These are phyloP conservation scores for Ailuropoda melanoleuca DNA, from an alignment of 2,113 vertebrate genomes.

Conservation along the genomic window DNA sequence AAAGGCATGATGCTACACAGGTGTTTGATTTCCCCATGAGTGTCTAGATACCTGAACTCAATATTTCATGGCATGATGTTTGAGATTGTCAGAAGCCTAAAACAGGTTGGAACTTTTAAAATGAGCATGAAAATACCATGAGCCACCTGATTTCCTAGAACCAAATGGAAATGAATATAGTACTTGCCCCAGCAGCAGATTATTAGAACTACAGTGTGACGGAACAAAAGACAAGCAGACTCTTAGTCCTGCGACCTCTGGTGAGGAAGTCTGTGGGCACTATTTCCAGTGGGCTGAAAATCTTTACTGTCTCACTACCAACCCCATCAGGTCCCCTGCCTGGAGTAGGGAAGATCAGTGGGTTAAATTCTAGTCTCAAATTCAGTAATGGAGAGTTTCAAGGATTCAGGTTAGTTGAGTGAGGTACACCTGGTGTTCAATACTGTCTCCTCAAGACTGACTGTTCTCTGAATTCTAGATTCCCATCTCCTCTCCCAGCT, in stretches of 20 bases:
- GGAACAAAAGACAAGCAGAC: conserved; percentile 9
- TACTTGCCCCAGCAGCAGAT: background rate
- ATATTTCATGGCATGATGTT: background rate
- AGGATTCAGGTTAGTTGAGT: background rate
- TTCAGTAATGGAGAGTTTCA: background rate
- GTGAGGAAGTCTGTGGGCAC: background rate
- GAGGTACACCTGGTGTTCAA: background rate
- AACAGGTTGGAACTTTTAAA: background rate
- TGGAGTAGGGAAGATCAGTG: background rate
- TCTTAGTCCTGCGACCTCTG: background rate
- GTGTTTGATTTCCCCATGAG: background rate
- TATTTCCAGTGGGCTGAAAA: background rate
- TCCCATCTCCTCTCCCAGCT: background rate
- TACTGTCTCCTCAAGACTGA: background rate
- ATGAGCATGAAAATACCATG: background rate
- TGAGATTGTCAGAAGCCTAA: conserved; percentile 39
- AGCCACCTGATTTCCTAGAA: background rate
- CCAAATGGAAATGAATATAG: conserved; percentile 9
- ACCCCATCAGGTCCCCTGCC: too few species aligned
- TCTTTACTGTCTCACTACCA: background rate
- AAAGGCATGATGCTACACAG: background rate
- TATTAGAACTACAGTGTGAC: background rate
- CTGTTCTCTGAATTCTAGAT: background rate
- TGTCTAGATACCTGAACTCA: background rate
- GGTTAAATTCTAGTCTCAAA: background rate